These are phyloP conservation scores for Agelas oroides DNA, from an alignment of 37 sponge, comb jelly and placozoan species.

Conservation along the genomic window DNA sequence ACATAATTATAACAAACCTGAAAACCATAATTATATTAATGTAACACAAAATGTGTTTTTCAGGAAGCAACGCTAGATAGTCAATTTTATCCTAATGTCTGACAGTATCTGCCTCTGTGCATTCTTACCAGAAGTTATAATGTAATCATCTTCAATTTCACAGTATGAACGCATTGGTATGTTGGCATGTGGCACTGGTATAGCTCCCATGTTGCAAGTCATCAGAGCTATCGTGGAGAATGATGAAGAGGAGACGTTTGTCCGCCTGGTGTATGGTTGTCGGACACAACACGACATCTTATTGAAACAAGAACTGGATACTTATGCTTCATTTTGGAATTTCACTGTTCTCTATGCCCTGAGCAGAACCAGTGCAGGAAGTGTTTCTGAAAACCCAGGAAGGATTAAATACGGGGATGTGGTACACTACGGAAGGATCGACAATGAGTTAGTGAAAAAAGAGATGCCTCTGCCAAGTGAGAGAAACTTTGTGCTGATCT, in stretches of 20 bases:
- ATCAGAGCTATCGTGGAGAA: slow-evolving; percentile 66
- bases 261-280: slow-evolving; percentile 70
- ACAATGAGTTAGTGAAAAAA: slow-evolving; percentile 14
- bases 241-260: slow-evolving; percentile 77
- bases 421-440: slow-evolving; percentile 54
- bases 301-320: slow-evolving; percentile 68
- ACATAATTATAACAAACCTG: no score
- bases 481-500: slow-evolving; percentile 47
- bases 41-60: no score
- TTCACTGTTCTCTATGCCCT: slow-evolving; percentile 57
- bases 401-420: slow-evolving; percentile 58
- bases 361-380: slow-evolving; percentile 10
- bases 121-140: no score
- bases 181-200: slow-evolving; percentile 86
- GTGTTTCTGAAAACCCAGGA: slow-evolving; percentile 24
- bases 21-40: no score
- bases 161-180: slow-evolving; percentile 64
- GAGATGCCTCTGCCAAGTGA: slow-evolving; percentile 12
- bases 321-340: slow-evolving; percentile 71
- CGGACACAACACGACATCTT: slow-evolving; percentile 75
- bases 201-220: slow-evolving; percentile 84
- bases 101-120: no score
- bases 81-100: no score
- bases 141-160: no score
- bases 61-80: no score